Percentiles rank a stretch among this genome's conserved stretches.
Conservation (phyloP, 2,113 vertebrate genomes). For the Scalopus aquaticus region DNA sequence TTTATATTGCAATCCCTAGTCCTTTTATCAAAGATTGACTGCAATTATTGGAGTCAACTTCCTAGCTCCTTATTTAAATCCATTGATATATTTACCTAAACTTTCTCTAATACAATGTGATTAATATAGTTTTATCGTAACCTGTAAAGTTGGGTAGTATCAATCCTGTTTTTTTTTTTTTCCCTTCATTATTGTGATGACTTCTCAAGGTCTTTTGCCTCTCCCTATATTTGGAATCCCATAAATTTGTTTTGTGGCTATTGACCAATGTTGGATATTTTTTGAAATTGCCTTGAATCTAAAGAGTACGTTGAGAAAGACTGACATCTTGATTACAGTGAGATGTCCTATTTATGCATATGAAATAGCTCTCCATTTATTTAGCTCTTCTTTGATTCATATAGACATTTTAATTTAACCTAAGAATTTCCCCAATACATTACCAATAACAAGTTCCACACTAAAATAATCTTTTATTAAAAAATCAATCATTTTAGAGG, state of each 20-base stretch:
- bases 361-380: neutral
- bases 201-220: neutral
- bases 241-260: neutral
- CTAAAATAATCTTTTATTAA: neutral
- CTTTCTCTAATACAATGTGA: neutral
- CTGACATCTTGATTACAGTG: neutral
- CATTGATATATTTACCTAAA: neutral
- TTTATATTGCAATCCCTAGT: neutral
- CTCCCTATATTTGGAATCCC: neutral
- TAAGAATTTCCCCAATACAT: neutral
- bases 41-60: neutral
- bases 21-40: neutral
- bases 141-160: neutral
- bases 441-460: neutral
- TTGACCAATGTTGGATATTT: neutral
- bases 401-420: neutral
- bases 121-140: neutral
- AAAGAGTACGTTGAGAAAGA: neutral
- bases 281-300: neutral
- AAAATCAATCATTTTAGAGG: neutral
- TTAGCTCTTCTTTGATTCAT: neutral
- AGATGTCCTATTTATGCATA: neutral
- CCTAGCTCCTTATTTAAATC: neutral
- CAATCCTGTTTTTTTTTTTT: neutral
- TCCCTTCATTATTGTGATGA: neutral